Conservation (phyloP, 2,888 invertebrate species). For the Hecatera dysodea region DNA sequence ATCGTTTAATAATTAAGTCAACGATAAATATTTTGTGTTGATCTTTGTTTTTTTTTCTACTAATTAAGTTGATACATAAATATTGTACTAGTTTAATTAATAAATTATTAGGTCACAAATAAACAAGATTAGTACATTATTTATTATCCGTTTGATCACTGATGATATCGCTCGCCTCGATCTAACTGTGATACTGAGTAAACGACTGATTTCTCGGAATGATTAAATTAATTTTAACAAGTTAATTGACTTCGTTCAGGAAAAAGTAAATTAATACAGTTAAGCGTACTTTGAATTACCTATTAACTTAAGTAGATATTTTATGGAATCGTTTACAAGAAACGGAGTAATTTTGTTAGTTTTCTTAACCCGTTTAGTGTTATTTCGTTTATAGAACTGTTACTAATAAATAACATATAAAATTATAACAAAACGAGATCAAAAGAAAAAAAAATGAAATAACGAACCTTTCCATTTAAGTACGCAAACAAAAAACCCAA, state of each 20-base stretch:
- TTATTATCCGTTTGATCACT: constrained; percentile 15
- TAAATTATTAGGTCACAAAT: constrained; percentile 22
- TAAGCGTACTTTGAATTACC: not conserved
- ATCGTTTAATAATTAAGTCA: not conserved
- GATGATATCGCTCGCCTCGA: constrained; percentile 31
- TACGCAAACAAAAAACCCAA: not conserved
- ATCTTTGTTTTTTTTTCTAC: not conserved
- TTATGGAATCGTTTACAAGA: not conserved
- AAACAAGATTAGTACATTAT: constrained; percentile 45
- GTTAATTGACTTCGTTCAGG: constrained; percentile 13
- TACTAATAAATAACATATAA: not conserved
- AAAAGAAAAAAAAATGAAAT: not conserved
- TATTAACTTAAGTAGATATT: not conserved
- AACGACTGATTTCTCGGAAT: constrained; percentile 39
- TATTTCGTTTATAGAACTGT: not conserved
- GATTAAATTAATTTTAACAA: constrained; percentile 13
- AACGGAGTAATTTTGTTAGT: not conserved
- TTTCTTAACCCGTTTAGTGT: not conserved
- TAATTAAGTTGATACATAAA: constrained; percentile 24
- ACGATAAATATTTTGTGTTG: too few relatives aligned
- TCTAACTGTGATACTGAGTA: constrained; percentile 40
- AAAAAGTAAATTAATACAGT: constrained; percentile 6
- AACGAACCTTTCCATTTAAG: not conserved
- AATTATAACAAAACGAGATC: not conserved
- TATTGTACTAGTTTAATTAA: constrained; percentile 17